Evolutionary conservation across 2,888 invertebrate species (phyloP).

Genomic region (Caenorhabditis macrosperma): DNA sequence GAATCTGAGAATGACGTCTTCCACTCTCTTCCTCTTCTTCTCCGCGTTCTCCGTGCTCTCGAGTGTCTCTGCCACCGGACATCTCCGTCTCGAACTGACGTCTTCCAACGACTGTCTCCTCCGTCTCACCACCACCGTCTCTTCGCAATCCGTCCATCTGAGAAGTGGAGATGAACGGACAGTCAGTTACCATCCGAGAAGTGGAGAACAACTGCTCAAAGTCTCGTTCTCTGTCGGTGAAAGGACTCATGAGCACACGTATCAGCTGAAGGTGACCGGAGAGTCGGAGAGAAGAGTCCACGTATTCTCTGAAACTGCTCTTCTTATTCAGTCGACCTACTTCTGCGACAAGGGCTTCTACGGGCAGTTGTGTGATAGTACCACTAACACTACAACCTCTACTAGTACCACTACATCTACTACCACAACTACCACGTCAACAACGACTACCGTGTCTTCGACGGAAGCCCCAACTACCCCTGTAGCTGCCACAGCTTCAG

Average conservation of each 20-base stretch:
- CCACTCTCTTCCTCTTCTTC: constrained; percentile 12
- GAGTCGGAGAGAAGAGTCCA: background rate
- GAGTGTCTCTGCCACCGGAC: constrained; percentile 14
- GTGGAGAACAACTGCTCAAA: background rate
- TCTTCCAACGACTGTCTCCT: constrained; percentile 14
- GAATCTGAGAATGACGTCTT: constrained; percentile 1
- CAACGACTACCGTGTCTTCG: background rate
- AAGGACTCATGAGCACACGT: background rate
- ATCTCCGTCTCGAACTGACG: constrained; percentile 30
- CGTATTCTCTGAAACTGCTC: background rate
- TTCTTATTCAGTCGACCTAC: constrained; percentile 7
- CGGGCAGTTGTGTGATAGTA: constrained; percentile 5
- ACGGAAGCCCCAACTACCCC: background rate
- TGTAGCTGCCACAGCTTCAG: background rate
- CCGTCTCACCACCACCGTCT: background rate
- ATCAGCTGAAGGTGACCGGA: background rate
- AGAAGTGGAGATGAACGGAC: constrained; percentile 12
- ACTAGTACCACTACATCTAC: background rate
- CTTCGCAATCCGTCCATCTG: constrained; percentile 2
- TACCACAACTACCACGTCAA: background rate
- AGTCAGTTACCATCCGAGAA: constrained; percentile 24
- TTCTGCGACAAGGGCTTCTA: constrained; percentile 19
- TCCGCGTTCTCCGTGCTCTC: constrained; percentile 7
- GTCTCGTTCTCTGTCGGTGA: background rate
- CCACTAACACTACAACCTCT: background rate